Conservation (phyloP, 2,113 vertebrate species). For the Tenebrosternarchus preto region DNA sequence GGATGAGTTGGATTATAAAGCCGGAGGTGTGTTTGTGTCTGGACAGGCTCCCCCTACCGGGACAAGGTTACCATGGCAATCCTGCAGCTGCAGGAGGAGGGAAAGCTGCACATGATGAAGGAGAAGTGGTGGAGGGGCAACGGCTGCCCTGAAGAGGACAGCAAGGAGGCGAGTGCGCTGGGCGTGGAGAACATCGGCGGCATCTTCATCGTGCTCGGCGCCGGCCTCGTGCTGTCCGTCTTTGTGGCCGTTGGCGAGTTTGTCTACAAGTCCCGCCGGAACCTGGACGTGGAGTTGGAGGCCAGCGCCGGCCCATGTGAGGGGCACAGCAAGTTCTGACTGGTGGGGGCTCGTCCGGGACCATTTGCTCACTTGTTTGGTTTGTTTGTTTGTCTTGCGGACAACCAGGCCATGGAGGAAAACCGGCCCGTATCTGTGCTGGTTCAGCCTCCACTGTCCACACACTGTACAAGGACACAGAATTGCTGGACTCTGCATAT, state of each 20-base stretch:
- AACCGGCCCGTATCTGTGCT: not conserved
- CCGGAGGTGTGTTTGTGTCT: not conserved
- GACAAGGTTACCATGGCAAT: constrained; percentile 98
- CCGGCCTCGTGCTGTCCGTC: constrained; percentile 94
- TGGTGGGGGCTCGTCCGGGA: too few species aligned
- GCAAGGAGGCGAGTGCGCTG: constrained; percentile 93
- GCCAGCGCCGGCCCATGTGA: constrained; percentile 81
- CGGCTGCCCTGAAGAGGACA: constrained; percentile 94
- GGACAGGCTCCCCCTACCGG: constrained; percentile 89
- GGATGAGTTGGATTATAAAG: not conserved
- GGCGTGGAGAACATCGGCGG: constrained; percentile 98
- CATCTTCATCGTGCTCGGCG: constrained; percentile 95
- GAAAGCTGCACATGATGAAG: constrained; percentile 98
- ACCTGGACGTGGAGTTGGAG: constrained; percentile 92
- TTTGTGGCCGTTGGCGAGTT: constrained; percentile 98
- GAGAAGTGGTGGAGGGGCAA: constrained; percentile 98
- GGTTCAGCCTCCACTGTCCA: not conserved
- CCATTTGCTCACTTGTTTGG: too few species aligned
- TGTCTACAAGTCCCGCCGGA: constrained; percentile 92
- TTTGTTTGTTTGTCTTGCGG: constrained; percentile 18
- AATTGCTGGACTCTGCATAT: too few species aligned
- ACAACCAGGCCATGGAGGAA: not conserved
- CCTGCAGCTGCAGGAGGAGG: constrained; percentile 95
- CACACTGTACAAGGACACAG: not conserved
- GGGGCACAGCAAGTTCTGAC: constrained; percentile 77